Evolutionary conservation across 2,797 vertebrate species (phyloP).

Genomic region (Chelidonichthys spinosus): DNA sequence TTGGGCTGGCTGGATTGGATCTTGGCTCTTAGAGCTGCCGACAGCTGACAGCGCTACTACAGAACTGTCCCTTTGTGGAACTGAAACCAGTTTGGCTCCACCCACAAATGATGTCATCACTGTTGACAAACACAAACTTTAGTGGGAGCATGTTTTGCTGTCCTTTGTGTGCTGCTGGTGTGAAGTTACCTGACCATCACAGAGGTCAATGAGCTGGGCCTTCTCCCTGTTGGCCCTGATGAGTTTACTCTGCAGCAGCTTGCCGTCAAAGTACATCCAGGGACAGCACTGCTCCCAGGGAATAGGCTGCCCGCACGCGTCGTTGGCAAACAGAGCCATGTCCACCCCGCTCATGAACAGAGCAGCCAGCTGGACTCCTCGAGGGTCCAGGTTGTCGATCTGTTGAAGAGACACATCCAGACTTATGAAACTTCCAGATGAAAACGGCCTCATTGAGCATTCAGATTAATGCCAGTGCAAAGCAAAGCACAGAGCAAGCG

Average conservation of each 20-base stretch:
- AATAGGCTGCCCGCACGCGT: conserved; percentile 93
- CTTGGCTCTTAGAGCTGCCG: too few relatives aligned
- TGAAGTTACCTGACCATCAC: conserved; percentile 95
- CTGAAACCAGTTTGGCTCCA: too few relatives aligned
- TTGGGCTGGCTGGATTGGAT: too few relatives aligned
- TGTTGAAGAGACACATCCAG: conserved; percentile 69
- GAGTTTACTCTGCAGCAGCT: conserved; percentile 96
- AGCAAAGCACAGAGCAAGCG: conserved; percentile 61
- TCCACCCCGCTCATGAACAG: conserved; percentile 97
- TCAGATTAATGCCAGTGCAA: conserved; percentile 42
- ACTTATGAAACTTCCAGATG: neutral
- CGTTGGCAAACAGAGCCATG: conserved; percentile 96
- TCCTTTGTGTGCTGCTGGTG: neutral
- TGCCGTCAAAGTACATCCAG: conserved; percentile 98
- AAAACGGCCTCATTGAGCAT: conserved; percentile 20
- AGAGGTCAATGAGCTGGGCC: conserved; percentile 96
- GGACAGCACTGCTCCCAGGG: conserved; percentile 98
- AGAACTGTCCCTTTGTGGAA: too few relatives aligned
- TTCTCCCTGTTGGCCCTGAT: conserved; percentile 92
- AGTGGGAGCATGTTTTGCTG: neutral
- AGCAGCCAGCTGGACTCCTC: conserved; percentile 94
- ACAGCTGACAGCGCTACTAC: too few relatives aligned
- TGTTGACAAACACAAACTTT: neutral
- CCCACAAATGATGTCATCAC: too few relatives aligned
- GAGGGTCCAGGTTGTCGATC: conserved; percentile 95